Percentiles rank a stretch among this genome's conserved stretches.
phyloP scores from a whole-genome alignment of 2,797 vertebrate species.

The Loriculus beryllinus region DNA sequence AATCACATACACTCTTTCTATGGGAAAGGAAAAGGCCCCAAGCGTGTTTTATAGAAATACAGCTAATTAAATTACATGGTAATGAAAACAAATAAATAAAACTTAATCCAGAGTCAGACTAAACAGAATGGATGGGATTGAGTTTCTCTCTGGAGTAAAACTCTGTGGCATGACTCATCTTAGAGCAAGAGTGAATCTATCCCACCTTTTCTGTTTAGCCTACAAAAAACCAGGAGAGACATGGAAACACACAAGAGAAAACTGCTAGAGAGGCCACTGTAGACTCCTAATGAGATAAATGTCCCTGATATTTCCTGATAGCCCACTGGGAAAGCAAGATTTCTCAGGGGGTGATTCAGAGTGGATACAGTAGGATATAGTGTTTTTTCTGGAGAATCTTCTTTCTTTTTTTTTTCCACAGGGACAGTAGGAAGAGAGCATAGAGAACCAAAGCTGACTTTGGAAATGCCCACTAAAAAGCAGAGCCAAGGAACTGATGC shows the following conservation, averaged over 20 bases:
- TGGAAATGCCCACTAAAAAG: not conserved
- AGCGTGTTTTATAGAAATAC: not conserved
- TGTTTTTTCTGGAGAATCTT: not conserved
- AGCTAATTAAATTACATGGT: not conserved
- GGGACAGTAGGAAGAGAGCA: not conserved
- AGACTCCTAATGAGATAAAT: conserved; percentile 6
- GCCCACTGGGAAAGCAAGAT: not conserved
- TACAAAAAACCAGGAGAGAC: not conserved
- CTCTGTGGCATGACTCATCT: not conserved
- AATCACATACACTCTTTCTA: not conserved
- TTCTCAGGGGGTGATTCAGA: not conserved
- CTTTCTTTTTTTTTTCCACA: not conserved
- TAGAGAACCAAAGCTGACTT: not conserved
- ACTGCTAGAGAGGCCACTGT: not conserved
- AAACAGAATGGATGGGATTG: not conserved
- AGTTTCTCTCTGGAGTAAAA: not conserved
- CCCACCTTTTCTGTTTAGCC: not conserved
- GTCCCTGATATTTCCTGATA: not conserved
- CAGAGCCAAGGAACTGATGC: not conserved
- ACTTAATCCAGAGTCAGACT: not conserved
- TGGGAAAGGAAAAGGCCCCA: not conserved
- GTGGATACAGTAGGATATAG: not conserved
- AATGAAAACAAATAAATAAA: conserved; percentile 29
- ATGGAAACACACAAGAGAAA: not conserved
- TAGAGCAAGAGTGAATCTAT: not conserved